Conservation (phyloP, 2,888 invertebrate species). For the Lochmaea crataegi region DNA sequence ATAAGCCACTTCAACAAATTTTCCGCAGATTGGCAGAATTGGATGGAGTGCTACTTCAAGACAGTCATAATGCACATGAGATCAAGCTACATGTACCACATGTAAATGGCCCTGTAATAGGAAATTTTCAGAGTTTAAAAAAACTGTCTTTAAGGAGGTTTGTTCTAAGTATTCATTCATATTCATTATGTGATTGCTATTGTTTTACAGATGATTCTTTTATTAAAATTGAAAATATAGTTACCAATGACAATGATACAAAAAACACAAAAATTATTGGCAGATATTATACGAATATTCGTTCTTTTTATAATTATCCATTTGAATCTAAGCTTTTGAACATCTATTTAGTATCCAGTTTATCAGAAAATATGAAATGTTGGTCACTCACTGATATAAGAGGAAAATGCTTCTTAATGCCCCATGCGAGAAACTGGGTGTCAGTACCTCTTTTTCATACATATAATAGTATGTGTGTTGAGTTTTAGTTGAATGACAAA, state of each 20-base stretch:
- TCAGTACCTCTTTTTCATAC: constrained; percentile 18
- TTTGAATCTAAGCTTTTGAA: too few relatives aligned
- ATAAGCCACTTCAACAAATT: constrained; percentile 21
- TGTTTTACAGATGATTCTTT: constrained; percentile 19
- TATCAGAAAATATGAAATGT: too few relatives aligned
- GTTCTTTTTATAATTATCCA: too few relatives aligned
- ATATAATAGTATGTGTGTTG: constrained; percentile 3
- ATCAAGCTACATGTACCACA: constrained; percentile 10
- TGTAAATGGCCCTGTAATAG: constrained; percentile 10
- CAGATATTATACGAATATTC: too few relatives aligned
- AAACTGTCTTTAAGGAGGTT: constrained; percentile 10
- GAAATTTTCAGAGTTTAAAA: constrained; percentile 18
- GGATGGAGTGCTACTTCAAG: constrained; percentile 1
- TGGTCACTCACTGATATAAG: too few relatives aligned
- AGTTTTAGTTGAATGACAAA: constrained; percentile 12
- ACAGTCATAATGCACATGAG: constrained; percentile 12
- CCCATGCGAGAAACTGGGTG: constrained; percentile 8
- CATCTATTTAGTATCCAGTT: too few relatives aligned
- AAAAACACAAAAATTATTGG: constrained; percentile 1
- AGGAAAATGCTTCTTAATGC: constrained; percentile 8
- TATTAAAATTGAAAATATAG: not conserved
- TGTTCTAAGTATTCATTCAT: constrained; percentile 21
- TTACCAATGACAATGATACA: constrained; percentile 13
- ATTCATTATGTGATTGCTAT: constrained; percentile 17
- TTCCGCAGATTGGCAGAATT: too few relatives aligned